Base-by-base conservation (phyloP, 2,113 vertebrate species). In the Chlamydotis undulata region DNA sequence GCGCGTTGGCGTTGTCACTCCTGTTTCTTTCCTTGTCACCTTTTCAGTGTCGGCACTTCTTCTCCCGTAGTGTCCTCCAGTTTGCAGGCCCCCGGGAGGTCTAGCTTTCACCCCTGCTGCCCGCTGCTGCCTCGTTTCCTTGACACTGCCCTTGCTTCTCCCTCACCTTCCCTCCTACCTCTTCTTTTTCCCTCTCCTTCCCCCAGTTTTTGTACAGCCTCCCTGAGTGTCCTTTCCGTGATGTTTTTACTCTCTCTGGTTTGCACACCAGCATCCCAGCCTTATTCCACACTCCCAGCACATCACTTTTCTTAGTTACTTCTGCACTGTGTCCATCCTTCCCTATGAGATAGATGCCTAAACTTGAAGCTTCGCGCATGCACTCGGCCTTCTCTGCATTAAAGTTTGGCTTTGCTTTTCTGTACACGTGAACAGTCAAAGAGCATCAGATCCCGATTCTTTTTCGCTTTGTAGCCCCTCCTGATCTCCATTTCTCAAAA, bases 61-160 rank as follows among this genome's bases (percentile, higher is more conserved):
- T 9, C 35, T 24, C 47, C 45, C 7, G 5, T 8, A 21, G 19
- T 2, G 15, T 13, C 19, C 23, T 23, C 3, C 23, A 2, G 16
- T 11, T 37, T 21, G 26, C 26, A 3, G 41, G 4, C 19, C 11
- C 5, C 4, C 3, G 1, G 2, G 18, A 25, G 3, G 2, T n/a
- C n/a, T 5, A 0, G 7, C 23, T 71, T 35, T 45, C 41, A 10
- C 5, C 14, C 4, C 18, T 8, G n/a, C 49, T 7, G 18, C 14
- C n/a, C 22, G 1, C 14, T 15, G 19, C 67, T 23, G 41, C 74
- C 73, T 33, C 39, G 0, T 17, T 26, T 47, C 29, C 5, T 14
- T 10, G 12, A 8, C 28, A 0, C 33, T 50, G 31, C 10, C 35
- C 41, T 43, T 43, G 41, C 14, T 43, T 4, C 31, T 22, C 18